Conservation (phyloP, 2,888 invertebrate genomes). For the Zygaena filipendulae region DNA sequence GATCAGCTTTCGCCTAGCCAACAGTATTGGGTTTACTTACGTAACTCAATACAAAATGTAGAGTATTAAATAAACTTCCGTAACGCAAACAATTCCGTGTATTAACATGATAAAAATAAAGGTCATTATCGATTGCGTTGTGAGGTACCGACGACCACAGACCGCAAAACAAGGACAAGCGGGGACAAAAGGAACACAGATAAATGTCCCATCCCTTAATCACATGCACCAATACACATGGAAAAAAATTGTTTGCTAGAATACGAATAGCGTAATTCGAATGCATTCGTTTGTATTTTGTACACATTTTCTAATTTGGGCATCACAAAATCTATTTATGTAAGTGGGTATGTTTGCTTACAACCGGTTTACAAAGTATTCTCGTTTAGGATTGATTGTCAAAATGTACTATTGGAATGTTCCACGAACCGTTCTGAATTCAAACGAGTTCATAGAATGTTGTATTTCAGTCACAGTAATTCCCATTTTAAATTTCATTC, state of each 20-base stretch:
- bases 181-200: slow-evolving; percentile 51
- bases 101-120: no score
- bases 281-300: slow-evolving; percentile 38
- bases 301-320: slow-evolving; percentile 41
- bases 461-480: slow-evolving; percentile 8
- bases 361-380: slow-evolving; percentile 37
- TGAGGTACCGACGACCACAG: slow-evolving; percentile 40
- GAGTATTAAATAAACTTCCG: slow-evolving; percentile 14
- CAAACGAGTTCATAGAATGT: slow-evolving; percentile 15
- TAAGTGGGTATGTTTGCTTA: slow-evolving; percentile 21
- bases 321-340: slow-evolving; percentile 37
- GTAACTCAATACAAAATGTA: slow-evolving; percentile 59
- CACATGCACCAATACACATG: slow-evolving; percentile 62
- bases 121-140: no score
- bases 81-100: no score
- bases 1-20: slow-evolving; percentile 63
- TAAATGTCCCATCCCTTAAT: slow-evolving; percentile 65
- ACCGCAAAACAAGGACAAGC: slow-evolving; percentile 55
- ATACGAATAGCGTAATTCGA: slow-evolving; percentile 41
- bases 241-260: slow-evolving; percentile 59
- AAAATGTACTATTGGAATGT: no score
- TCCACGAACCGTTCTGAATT: slow-evolving; percentile 11
- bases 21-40: slow-evolving; percentile 65
- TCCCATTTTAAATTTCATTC: no score
- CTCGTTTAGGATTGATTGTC: slow-evolving; percentile 36